Percentiles rank a stretch among this genome's conserved stretches.
Conservation (phyloP, 2,888 invertebrate species). For the Deroplatys truncata region DNA sequence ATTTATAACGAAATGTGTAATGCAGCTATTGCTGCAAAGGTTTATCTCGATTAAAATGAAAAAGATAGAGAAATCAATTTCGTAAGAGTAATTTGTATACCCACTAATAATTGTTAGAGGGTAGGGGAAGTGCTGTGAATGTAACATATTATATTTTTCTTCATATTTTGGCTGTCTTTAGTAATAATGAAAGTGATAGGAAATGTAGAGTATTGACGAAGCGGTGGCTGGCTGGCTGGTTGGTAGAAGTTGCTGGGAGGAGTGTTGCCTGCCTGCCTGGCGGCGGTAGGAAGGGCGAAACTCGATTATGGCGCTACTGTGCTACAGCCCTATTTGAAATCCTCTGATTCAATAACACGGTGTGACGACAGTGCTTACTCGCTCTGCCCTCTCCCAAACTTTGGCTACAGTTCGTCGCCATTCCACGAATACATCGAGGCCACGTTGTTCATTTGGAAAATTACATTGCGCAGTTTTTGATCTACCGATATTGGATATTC, state of each 20-base stretch:
- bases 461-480: background rate
- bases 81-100: too few species aligned
- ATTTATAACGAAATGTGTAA: too few species aligned
- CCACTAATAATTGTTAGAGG: too few species aligned
- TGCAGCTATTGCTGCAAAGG: too few species aligned
- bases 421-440: background rate
- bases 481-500: background rate
- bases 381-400: background rate
- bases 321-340: constrained; percentile 5
- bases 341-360: constrained; percentile 15
- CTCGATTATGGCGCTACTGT: constrained; percentile 7
- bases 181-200: too few species aligned
- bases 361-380: background rate
- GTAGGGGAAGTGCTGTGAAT: too few species aligned
- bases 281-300: background rate
- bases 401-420: background rate
- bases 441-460: background rate
- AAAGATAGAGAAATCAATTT: too few species aligned
- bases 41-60: too few species aligned
- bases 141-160: too few species aligned
- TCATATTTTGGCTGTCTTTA: too few species aligned
- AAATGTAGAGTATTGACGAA: too few species aligned
- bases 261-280: background rate
- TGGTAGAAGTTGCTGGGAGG: background rate
- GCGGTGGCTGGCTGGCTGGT: too few species aligned